Evolutionary conservation across 2,113 vertebrate species (phyloP).

Genomic region (Ceyx melanurus): DNA sequence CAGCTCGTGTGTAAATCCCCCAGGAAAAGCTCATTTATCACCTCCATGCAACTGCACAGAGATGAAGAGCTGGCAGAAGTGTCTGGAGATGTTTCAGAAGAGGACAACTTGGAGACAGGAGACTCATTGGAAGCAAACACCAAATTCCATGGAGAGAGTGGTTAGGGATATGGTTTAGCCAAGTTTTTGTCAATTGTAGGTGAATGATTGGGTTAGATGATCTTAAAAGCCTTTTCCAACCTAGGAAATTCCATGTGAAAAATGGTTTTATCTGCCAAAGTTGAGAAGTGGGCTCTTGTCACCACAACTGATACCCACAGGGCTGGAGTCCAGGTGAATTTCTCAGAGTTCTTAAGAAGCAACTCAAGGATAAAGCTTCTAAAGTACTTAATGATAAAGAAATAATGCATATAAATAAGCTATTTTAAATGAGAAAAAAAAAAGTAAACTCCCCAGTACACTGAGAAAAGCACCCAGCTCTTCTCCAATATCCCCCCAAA

Average conservation of each 20-base stretch:
- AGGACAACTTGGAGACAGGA: neutral
- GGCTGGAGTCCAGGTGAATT: neutral
- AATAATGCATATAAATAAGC: neutral
- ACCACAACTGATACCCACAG: too few species aligned
- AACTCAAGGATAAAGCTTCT: neutral
- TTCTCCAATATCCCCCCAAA: neutral
- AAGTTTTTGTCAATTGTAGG: too few species aligned
- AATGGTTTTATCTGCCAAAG: neutral
- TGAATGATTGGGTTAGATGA: too few species aligned
- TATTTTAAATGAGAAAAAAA: neutral
- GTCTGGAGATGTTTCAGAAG: neutral
- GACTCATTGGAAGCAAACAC: neutral
- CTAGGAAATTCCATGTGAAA: too few species aligned
- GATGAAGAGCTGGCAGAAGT: neutral
- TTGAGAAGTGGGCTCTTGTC: neutral
- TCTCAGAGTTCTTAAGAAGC: neutral
- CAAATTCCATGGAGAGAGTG: neutral
- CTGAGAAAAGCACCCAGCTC: neutral
- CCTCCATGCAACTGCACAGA: rapidly evolving
- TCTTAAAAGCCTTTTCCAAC: too few species aligned
- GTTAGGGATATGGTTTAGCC: too few species aligned
- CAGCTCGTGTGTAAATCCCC: neutral
- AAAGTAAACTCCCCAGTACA: neutral
- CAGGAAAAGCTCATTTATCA: neutral
- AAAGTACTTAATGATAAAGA: neutral